Evolutionary conservation across 1,140 invertebrate species (phyloP), one percentile per base, ranked within the genome.

Genomic region (Holotrichia oblita): DNA sequence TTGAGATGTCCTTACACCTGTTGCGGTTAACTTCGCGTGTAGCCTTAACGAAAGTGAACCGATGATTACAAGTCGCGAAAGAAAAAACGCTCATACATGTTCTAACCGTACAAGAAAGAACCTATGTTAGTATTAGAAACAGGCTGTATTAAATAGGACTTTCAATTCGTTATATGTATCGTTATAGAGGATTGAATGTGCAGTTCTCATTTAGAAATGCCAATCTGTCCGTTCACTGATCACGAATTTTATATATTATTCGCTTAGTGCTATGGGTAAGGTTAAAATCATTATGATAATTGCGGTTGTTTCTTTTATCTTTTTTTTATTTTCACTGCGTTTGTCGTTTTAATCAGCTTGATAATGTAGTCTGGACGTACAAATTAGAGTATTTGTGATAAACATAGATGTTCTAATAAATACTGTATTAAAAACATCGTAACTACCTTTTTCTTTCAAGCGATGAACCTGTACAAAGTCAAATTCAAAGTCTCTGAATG

Each of bases 231-330:
- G 61, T 69, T 69, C 61, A 22, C 61, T 34, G 61, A 69, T 69
- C 61, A 69, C 61, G 61, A 69, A 69, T 69, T 69, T 69, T 69
- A 69, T 69, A 69, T 27, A 69, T 69, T 55, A 55, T 55, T n/a
- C 48, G 48, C 61, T n/a, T 34, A 20, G 17, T 69, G 61, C 61
- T 22, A 12, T 69, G 24, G n/a, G 61, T 69, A 69, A 69, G 61
- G 61, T 69, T 69, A 69, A 69, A 69, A 69, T 69, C 61, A 69
- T 69, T 69, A 69, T 69, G 61, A 69, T 69, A 69, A 69, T 69
- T 69, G 61, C 61, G 61, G 61, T 9, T 27, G 14, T n/a, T 61
- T 61, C 8, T 69, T 69, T 27, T 34, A 12, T 69, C 8, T 24
- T 12, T 34, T 9, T 14, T 24, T 69, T n/a, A 3, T 55, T 55